Base-by-base conservation (phyloP, 2,113 vertebrate species). In the Pteruthius melanotis region DNA sequence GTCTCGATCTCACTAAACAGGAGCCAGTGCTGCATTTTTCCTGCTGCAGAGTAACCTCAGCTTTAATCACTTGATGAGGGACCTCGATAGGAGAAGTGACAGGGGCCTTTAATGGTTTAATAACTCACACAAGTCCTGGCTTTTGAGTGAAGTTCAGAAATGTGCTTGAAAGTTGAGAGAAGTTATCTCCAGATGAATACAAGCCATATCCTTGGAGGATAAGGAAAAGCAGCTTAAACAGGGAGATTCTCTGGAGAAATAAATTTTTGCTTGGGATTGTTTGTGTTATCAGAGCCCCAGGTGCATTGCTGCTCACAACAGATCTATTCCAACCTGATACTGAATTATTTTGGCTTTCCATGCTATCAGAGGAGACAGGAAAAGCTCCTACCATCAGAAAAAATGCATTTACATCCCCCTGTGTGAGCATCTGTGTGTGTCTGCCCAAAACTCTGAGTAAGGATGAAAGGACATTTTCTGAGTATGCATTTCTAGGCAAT, bases 61-160 rank as follows among this genome's bases (percentile, higher is more conserved):
- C 57, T 94, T 90, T 93, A 90, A 96, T 94, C 66, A 70, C 93
- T 76, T 95, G 82, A 92, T 97, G 95, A 93, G 91, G 69, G 91
- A 88, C 91, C 66, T 93, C 65, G 74, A 83, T 40, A 47, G 88
- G 72, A 95, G 94, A 77, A 95, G 35, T 76, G 80, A 30, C 69
- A 75, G 92, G 82, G 83, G 54, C 26, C 68, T 92, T 71, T 65
- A 68, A 64, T 90, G 75, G 79, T 82, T 96, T 94, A 83, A 75
- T 77, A 83, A 90, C 93, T 95, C 94, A 77, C 72, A 93, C 66
- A 37, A 94, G 31, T 86, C 78, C 52, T 92, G 35, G 87, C 28
- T 95, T 91, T 66, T 60, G 49, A 68, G 69, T 52, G 54, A 81
- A 85, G 68, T 60, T 83, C 76, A 52, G 82, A 83, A 86, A 74